phyloP scores from a whole-genome alignment of 2,113 vertebrate genomes.

The Vireo altiloquus region DNA sequence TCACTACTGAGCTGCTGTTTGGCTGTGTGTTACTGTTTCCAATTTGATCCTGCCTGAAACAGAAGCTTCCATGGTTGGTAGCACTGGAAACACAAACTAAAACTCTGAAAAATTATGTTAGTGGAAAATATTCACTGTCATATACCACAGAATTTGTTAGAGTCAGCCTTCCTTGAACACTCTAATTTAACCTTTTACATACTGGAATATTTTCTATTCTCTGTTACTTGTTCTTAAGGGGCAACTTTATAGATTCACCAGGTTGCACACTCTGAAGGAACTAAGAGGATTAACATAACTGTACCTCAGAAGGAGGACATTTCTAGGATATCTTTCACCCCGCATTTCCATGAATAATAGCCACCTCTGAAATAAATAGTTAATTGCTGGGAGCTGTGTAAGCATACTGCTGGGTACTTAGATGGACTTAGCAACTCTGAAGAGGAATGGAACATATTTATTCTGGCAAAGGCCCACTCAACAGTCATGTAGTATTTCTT shows the following conservation, averaged over 20 bases:
- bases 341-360: not conserved
- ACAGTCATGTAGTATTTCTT: not conserved
- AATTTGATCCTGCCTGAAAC: conserved; percentile 55
- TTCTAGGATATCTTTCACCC: not conserved
- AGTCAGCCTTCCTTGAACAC: not conserved
- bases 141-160: not conserved
- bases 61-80: conserved; percentile 51
- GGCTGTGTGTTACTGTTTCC: conserved; percentile 19
- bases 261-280: not conserved
- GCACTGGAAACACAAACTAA: conserved; percentile 54
- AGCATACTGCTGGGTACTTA: not conserved
- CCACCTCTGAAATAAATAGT: not conserved
- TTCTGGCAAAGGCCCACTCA: not conserved
- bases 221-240: not conserved
- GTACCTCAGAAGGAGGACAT: not conserved
- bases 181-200: not conserved
- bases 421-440: not conserved
- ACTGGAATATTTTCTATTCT: not conserved
- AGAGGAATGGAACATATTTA: not conserved
- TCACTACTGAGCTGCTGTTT: conserved; percentile 16
- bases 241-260: not conserved
- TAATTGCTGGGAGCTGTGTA: not conserved
- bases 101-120: conserved; percentile 27
- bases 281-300: not conserved
- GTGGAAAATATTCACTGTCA: conserved; percentile 1